phyloP scores from a whole-genome alignment of 2,797 vertebrate species.

The Buphagus erythrorhynchus region DNA sequence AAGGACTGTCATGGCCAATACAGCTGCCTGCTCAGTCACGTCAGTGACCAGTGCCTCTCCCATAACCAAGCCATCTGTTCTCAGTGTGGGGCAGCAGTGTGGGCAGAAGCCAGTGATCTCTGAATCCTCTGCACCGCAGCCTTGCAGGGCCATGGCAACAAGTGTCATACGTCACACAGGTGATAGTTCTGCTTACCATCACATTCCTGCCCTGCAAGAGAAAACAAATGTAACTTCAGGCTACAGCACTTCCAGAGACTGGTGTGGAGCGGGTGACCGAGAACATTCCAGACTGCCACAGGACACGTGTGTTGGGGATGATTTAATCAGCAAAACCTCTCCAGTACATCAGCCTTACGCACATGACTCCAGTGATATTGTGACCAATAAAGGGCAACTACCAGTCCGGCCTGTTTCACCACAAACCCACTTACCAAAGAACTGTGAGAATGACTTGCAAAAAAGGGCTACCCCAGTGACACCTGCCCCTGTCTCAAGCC shows the following conservation, averaged over 20 bases:
- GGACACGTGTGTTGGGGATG: slow-evolving; percentile 9
- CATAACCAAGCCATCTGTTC: not conserved
- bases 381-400: slow-evolving; percentile 19
- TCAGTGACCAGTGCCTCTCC: not conserved
- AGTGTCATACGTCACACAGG: slow-evolving; percentile 91
- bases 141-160: slow-evolving; percentile 85
- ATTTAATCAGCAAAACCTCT: not conserved
- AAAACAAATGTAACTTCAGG: slow-evolving; percentile 23
- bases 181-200: slow-evolving; percentile 77
- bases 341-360: slow-evolving; percentile 24
- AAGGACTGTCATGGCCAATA: slow-evolving; percentile 25
- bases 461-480: slow-evolving; percentile 70
- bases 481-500: slow-evolving; percentile 78
- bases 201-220: slow-evolving; percentile 71
- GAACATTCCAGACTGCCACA: slow-evolving; percentile 30
- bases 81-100: not conserved
- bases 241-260: not conserved
- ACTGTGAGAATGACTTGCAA: slow-evolving; percentile 56
- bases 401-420: not conserved
- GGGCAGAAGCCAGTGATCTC: not conserved
- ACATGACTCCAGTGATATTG: not conserved
- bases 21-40: not conserved
- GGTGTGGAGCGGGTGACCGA: not conserved
- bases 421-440: slow-evolving; percentile 67
- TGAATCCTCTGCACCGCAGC: slow-evolving; percentile 44